Conservation (phyloP, 2,888 invertebrate species). For the Eucera pruinosa region DNA sequence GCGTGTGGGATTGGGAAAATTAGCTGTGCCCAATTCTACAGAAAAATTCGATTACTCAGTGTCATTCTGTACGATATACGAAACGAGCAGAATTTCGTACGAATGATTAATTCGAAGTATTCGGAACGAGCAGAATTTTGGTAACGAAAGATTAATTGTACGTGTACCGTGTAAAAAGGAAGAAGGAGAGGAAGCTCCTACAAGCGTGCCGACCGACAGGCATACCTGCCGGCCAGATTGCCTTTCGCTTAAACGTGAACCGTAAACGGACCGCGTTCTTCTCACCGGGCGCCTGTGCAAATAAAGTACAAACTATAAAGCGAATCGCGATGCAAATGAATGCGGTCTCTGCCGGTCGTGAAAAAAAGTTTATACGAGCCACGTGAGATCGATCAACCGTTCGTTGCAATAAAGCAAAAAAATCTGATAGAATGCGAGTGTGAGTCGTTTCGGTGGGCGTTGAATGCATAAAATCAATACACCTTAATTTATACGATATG, state of each 20-base stretch:
- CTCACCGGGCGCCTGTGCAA: conserved; percentile 8
- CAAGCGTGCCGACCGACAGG: conserved; percentile 41
- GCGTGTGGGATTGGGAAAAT: no score
- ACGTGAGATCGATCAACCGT: conserved; percentile 31
- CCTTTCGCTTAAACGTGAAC: conserved; percentile 34
- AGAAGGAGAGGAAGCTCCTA: conserved; percentile 45
- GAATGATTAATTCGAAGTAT: no score
- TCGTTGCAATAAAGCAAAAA: conserved; percentile 12
- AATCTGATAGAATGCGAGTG: conserved; percentile 47
- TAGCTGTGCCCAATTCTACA: no score
- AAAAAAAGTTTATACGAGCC: conserved; percentile 18
- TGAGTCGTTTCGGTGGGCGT: conserved; percentile 58
- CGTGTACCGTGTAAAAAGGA: neutral
- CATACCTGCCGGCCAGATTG: conserved; percentile 57
- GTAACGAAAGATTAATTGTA: neutral
- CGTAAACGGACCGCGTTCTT: neutral
- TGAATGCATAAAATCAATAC: conserved; percentile 58
- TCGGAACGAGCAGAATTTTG: neutral
- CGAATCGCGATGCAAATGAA: conserved; percentile 31
- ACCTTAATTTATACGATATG: conserved; percentile 61
- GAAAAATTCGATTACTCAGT: no score
- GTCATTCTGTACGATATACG: no score
- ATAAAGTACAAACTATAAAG: conserved; percentile 27
- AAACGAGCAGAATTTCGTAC: no score
- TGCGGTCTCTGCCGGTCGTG: neutral